Evolutionary conservation across 2,888 invertebrate genomes (phyloP).

Genomic region (Galeopsomyia nigrocyanea): DNA sequence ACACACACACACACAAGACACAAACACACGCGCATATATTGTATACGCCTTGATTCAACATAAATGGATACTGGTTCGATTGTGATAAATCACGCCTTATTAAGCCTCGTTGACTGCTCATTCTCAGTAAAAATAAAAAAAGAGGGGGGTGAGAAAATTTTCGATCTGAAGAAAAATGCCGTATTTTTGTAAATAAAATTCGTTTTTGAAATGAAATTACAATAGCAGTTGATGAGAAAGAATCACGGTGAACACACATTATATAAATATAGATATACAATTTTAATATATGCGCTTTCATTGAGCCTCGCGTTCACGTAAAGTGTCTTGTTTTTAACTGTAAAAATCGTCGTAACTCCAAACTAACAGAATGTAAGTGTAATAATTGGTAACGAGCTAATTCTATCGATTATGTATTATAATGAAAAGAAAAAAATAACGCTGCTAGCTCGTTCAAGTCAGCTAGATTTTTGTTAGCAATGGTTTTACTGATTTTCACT

Average conservation of each 20-base stretch:
- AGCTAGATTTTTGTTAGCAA: constrained; percentile 7
- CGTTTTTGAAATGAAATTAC: not conserved
- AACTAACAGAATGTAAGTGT: constrained; percentile 14
- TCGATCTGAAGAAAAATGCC: constrained; percentile 55
- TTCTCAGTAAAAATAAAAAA: constrained; percentile 48
- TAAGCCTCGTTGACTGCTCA: constrained; percentile 54
- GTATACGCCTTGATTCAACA: constrained; percentile 24
- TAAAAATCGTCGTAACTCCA: constrained; percentile 27
- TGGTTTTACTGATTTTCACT: not conserved
- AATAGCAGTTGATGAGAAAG: not conserved
- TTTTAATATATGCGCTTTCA: constrained; percentile 24
- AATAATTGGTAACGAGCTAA: constrained; percentile 22
- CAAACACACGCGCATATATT: constrained; percentile 18
- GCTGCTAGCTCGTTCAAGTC: too few relatives aligned
- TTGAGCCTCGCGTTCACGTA: constrained; percentile 37
- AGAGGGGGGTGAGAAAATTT: constrained; percentile 50
- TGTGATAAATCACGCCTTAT: constrained; percentile 54
- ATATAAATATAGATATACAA: not conserved
- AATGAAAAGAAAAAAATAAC: not conserved
- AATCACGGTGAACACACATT: not conserved
- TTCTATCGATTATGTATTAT: constrained; percentile 7
- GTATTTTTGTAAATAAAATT: constrained; percentile 61
- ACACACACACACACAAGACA: constrained; percentile 7
- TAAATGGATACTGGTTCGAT: constrained; percentile 36
- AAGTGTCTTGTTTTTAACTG: constrained; percentile 37